Evolutionary conservation across 2,797 vertebrate species (phyloP).

Genomic region (Manis javanica): DNA sequence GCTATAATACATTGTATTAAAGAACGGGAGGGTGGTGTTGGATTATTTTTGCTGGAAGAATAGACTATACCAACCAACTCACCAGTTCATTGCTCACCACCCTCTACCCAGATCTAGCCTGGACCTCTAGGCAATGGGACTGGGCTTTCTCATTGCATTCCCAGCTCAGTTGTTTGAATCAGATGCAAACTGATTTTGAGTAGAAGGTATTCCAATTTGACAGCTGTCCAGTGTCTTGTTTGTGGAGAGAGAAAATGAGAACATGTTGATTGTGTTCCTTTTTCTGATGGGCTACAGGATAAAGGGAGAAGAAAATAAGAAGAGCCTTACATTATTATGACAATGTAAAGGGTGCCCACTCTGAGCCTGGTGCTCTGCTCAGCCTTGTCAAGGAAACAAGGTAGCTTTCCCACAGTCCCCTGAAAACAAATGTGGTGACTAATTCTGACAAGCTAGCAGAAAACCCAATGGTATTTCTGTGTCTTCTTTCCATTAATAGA

Average conservation of each 20-base stretch:
- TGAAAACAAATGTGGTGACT: conserved; percentile 11
- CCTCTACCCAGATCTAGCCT: background rate
- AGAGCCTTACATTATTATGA: background rate
- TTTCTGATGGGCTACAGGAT: background rate
- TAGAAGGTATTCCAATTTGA: conserved; percentile 63
- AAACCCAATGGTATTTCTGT: background rate
- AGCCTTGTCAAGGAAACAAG: background rate
- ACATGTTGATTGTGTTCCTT: background rate
- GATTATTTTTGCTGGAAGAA: background rate
- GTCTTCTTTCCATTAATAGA: conserved; percentile 14
- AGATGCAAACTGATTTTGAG: conserved; percentile 60
- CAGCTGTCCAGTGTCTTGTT: conserved; percentile 64
- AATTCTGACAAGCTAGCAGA: conserved; percentile 22
- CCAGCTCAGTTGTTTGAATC: conserved; percentile 45
- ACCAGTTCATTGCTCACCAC: background rate
- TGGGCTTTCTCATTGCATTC: conserved; percentile 11
- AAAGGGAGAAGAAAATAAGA: conserved; percentile 37
- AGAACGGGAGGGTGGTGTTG: background rate
- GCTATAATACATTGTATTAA: background rate
- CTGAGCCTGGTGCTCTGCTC: background rate
- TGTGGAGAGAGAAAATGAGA: conserved; percentile 59
- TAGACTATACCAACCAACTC: background rate
- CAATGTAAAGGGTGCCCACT: background rate
- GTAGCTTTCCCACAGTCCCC: background rate
- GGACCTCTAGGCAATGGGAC: background rate